Evolutionary conservation across 2,888 invertebrate genomes (phyloP).

Genomic region (Cryptocheilus praepositus): DNA sequence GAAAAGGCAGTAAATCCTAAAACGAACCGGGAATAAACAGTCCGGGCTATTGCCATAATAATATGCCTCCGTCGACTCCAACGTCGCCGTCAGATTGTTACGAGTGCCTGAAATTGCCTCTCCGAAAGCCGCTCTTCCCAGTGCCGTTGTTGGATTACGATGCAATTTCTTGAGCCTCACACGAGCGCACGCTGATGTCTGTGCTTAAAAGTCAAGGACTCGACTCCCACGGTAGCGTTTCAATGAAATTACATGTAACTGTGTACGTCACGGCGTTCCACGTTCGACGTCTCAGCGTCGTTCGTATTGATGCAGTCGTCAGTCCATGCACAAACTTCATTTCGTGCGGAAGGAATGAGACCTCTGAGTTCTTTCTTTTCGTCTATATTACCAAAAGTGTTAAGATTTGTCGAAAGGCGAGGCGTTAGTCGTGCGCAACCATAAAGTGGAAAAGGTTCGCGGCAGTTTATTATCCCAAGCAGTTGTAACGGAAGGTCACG

Average conservation of each 20-base stretch:
- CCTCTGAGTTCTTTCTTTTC: too few species aligned
- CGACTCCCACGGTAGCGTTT: conserved; percentile 21
- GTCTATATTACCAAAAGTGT: too few species aligned
- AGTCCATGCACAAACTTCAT: too few species aligned
- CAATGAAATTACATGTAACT: conserved; percentile 32
- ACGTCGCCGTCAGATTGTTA: conserved; percentile 50
- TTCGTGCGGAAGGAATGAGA: too few species aligned
- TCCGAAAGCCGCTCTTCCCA: conserved; percentile 47
- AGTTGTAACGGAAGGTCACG: conserved; percentile 73
- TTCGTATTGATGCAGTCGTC: too few species aligned
- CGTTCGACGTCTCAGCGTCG: too few species aligned
- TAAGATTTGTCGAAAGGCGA: too few species aligned
- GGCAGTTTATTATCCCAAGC: conserved; percentile 69
- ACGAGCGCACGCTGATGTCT: conserved; percentile 43
- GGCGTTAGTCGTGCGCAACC: conserved; percentile 13
- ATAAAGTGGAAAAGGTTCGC: conserved; percentile 47
- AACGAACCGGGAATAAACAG: conserved; percentile 71
- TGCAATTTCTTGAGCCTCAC: conserved; percentile 57
- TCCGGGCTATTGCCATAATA: conserved; percentile 63
- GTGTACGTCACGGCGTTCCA: conserved; percentile 25
- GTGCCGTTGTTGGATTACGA: conserved; percentile 60
- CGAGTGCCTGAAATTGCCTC: conserved; percentile 59
- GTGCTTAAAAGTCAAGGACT: conserved; percentile 43
- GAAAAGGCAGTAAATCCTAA: conserved; percentile 64
- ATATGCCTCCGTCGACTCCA: conserved; percentile 49